phyloP scores from a whole-genome alignment of 2,888 invertebrate species.

The Spodoptera littoralis region DNA sequence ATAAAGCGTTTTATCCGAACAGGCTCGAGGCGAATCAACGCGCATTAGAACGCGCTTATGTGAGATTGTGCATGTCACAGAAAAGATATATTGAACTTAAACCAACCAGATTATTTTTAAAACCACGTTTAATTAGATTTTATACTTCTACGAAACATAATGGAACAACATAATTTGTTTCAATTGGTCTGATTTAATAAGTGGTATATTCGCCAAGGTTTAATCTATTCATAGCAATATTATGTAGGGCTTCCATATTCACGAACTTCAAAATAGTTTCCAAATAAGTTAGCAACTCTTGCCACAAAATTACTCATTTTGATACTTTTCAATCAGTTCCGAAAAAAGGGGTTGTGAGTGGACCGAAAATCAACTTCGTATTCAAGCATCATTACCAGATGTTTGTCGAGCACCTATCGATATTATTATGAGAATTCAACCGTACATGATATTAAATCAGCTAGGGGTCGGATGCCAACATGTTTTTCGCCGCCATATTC shows the following conservation, averaged over 20 bases:
- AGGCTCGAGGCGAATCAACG: constrained; percentile 26
- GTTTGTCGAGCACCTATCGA: constrained; percentile 46
- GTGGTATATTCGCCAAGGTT: too few relatives aligned
- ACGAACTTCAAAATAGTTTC: too few relatives aligned
- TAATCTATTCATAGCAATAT: too few relatives aligned
- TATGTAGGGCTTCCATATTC: too few relatives aligned
- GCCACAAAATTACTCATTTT: background rate
- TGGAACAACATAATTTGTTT: constrained; percentile 8
- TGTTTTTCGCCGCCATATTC: constrained; percentile 69
- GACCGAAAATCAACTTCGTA: constrained; percentile 38
- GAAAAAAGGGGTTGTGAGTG: constrained; percentile 29
- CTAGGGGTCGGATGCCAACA: constrained; percentile 60
- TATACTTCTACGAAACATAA: background rate
- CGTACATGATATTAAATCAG: constrained; percentile 66
- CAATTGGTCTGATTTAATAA: too few relatives aligned
- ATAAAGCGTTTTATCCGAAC: constrained; percentile 30
- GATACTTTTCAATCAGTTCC: constrained; percentile 9
- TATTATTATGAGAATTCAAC: constrained; percentile 63
- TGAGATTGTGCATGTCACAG: constrained; percentile 34
- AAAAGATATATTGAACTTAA: constrained; percentile 12
- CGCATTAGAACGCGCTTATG: constrained; percentile 26
- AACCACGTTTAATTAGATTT: too few relatives aligned
- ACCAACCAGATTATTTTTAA: too few relatives aligned
- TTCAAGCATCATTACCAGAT: constrained; percentile 38
- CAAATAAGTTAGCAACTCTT: too few relatives aligned